These are phyloP conservation scores for Xestia ashworthii DNA, from an alignment of 2,888 invertebrate genomes.

Conservation along the genomic window DNA sequence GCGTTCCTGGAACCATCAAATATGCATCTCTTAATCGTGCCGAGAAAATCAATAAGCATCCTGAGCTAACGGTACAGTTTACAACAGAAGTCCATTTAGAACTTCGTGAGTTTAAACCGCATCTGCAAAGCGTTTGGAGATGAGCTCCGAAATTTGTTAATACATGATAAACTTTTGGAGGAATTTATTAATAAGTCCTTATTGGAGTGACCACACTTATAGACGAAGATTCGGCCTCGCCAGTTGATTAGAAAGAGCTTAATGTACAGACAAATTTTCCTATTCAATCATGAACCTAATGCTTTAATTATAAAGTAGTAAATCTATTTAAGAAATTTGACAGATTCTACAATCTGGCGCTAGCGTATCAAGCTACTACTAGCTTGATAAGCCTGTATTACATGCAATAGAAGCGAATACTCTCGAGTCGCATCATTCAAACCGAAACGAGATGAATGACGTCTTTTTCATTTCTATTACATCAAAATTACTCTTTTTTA, in stretches of 20 bases:
- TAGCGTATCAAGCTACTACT: too few relatives aligned
- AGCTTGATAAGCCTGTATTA: too few relatives aligned
- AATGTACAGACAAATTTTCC: not conserved
- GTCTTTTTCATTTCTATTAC: not conserved
- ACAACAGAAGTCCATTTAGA: conserved; percentile 53
- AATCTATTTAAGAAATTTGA: too few relatives aligned
- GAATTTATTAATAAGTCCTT: conserved; percentile 37
- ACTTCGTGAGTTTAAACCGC: conserved; percentile 34
- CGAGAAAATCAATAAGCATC: conserved; percentile 61
- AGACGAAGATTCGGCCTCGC: too few relatives aligned
- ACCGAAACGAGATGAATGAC: not conserved
- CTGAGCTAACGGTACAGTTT: conserved; percentile 27
- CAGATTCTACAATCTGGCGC: too few relatives aligned
- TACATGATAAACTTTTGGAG: conserved; percentile 28
- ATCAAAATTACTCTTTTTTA: not conserved
- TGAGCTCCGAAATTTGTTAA: conserved; percentile 38
- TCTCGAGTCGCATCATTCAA: not conserved
- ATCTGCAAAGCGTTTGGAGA: conserved; percentile 26
- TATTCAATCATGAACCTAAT: too few relatives aligned
- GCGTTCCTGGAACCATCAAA: conserved; percentile 40
- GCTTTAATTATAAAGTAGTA: too few relatives aligned
- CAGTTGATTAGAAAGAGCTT: not conserved
- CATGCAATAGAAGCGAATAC: not conserved
- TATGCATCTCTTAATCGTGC: conserved; percentile 57
- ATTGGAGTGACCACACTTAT: not conserved